These are phyloP conservation scores for Ommatoiulus sabulosus DNA, from an alignment of 2,888 invertebrate genomes.

Conservation along the genomic window DNA sequence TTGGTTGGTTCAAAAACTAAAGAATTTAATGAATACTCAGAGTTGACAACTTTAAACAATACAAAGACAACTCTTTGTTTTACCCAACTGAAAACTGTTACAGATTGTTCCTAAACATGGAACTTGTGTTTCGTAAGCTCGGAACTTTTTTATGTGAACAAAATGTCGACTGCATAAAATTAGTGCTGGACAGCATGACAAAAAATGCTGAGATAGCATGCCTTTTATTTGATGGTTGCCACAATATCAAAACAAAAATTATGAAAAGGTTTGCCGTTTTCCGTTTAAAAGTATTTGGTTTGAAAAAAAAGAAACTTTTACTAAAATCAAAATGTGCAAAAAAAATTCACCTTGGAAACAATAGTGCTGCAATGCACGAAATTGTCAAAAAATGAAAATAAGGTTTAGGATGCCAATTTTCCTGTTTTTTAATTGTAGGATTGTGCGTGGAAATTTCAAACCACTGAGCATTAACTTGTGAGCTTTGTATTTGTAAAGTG, in stretches of 20 bases:
- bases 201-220: not conserved
- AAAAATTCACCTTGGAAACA: slow-evolving; percentile 8
- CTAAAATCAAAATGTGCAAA: not conserved
- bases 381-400: slow-evolving; percentile 25
- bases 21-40: not conserved
- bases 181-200: not conserved
- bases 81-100: not conserved
- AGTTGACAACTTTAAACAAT: not conserved
- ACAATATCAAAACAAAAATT: not conserved
- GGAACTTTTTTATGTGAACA: not conserved
- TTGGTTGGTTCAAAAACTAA: not conserved
- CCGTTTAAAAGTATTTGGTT: not conserved
- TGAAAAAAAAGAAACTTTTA: not conserved
- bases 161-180: not conserved
- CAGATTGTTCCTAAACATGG: not conserved
- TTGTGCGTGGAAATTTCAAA: too few species aligned
- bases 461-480: too few species aligned
- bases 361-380: slow-evolving; percentile 33
- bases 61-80: slow-evolving; percentile 10
- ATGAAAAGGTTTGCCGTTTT: not conserved
- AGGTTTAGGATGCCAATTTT: not conserved
- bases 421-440: too few species aligned
- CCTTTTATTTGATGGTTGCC: not conserved
- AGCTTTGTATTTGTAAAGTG: too few species aligned
- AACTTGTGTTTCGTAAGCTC: not conserved